Percentiles rank a stretch among this genome's conserved stretches.
These are phyloP conservation scores for Puntigrus tetrazona DNA, from an alignment of 2,113 vertebrate species.

Conservation along the genomic window DNA sequence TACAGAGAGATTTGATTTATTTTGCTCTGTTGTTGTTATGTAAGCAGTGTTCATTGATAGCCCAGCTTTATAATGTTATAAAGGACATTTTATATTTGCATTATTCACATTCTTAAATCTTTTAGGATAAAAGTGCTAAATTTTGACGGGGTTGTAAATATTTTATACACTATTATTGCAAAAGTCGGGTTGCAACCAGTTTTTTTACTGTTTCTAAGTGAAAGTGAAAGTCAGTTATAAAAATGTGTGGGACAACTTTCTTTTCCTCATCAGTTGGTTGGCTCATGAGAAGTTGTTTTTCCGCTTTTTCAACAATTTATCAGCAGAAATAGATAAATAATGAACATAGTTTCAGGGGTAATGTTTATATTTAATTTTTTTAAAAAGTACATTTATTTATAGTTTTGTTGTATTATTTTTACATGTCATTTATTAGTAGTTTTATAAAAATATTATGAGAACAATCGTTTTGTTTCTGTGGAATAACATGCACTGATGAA, in stretches of 20 bases:
- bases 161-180: not conserved
- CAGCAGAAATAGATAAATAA: not conserved
- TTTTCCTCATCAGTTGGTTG: not conserved
- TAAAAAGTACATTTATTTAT: not conserved
- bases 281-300: no score
- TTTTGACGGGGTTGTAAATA: not conserved
- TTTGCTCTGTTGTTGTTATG: not conserved
- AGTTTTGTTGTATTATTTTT: not conserved
- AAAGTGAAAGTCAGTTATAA: not conserved
- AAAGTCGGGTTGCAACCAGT: not conserved
- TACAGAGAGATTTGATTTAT: constrained; percentile 13
- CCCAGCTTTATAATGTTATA: not conserved
- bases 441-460: not conserved
- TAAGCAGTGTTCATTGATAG: constrained; percentile 1
- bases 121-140: not conserved
- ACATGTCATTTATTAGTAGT: not conserved
- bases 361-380: not conserved
- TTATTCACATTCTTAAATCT: not conserved
- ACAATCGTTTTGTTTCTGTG: not conserved
- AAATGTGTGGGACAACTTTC: not conserved
- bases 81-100: not conserved
- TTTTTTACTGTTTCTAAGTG: not conserved
- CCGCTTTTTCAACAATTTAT: no score
- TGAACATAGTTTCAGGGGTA: not conserved
- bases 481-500: not conserved